Evolutionary conservation across 2,797 vertebrate species (phyloP), one percentile per base, ranked within the genome.

Genomic region (Amblyraja radiata): DNA sequence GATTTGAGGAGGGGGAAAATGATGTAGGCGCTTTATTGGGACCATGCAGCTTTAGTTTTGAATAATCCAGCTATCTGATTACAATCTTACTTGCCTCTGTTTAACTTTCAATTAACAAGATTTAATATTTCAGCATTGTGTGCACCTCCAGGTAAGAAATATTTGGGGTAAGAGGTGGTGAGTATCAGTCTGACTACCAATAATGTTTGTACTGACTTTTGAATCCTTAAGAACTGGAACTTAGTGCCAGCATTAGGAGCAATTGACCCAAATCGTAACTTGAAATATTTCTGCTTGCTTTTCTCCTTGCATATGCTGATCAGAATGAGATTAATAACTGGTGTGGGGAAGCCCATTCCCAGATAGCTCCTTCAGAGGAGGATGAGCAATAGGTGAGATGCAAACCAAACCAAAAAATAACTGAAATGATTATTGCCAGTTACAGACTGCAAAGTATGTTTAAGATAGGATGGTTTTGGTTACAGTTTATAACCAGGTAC

Each of bases 91-190:
- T 74, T 71, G 18, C 36, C 32, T 54, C 71, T 28, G 71, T 25
- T 92, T 92, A 76, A 92, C 23, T 74, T 74, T 54, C 54, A 71
- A 71, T 13, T 92, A 92, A 92, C 39, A 23, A 36, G 46, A 74
- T 92, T 92, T 92, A 92, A 92, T 68, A 92, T 92, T 92, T 92
- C 90, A 92, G 90, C 90, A 76, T 92, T 92, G 36, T 76, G 90
- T 92, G 25, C 10, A 36, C 5, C 84, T 76, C 71, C 90, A 92
- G 36, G 90, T 92, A 74, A 92, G 90, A 88, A 68, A 88, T 63
- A 88, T 65, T 65, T 68, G 84, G 83, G 58, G n/a, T 88, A 88
- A 63, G 84, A 92, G 71, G 68, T 73, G 71, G 71, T 73, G 90
- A 73, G 90, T 73, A 74, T 92, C 36, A 76, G 88, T 91, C 36